A percentile compares a stretch with the other conserved stretches of the same genome.
phyloP scores from a whole-genome alignment of 1,140 invertebrate species.

The Orius insidiosus region DNA sequence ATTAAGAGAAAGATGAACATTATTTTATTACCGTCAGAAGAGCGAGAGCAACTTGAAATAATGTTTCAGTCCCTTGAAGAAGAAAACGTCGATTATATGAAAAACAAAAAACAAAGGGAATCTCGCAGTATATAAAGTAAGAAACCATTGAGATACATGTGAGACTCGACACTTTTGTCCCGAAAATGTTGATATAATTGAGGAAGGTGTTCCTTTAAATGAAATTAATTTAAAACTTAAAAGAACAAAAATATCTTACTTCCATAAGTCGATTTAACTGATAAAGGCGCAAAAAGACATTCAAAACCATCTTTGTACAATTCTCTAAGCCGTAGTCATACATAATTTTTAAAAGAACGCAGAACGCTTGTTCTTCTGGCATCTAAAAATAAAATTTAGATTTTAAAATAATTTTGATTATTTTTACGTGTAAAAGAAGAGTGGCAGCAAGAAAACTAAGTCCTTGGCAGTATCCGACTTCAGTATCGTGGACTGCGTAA shows the following conservation, averaged over 20 bases:
- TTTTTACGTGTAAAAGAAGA: slow-evolving; percentile 77
- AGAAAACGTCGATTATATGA: slow-evolving; percentile 95
- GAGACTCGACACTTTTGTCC: slow-evolving; percentile 82
- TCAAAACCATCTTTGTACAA: slow-evolving; percentile 94
- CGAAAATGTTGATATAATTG: slow-evolving; percentile 82
- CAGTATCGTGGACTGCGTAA: slow-evolving; percentile 91
- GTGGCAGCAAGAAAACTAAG: slow-evolving; percentile 93
- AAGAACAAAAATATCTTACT: slow-evolving; percentile 31
- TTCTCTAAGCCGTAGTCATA: slow-evolving; percentile 87
- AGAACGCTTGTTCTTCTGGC: slow-evolving; percentile 99
- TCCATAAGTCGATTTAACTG: slow-evolving; percentile 91
- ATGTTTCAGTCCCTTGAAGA: slow-evolving; percentile 78
- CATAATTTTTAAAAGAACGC: slow-evolving; percentile 91
- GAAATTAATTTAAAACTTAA: slow-evolving; percentile 15
- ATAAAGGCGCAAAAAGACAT: slow-evolving; percentile 78
- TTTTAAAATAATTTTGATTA: background rate
- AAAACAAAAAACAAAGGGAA: slow-evolving; percentile 96
- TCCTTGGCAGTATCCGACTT: slow-evolving; percentile 97
- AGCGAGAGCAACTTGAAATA: slow-evolving; percentile 91
- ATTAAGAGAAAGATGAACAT: slow-evolving; percentile 1
- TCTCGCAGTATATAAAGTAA: slow-evolving; percentile 94
- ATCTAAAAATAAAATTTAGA: slow-evolving; percentile 46
- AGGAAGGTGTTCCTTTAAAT: slow-evolving; percentile 65
- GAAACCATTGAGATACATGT: slow-evolving; percentile 99
- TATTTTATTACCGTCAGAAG: slow-evolving; percentile 72